Conservation (phyloP, 2,888 invertebrate species). For the Hydroisotoma schaefferi region DNA sequence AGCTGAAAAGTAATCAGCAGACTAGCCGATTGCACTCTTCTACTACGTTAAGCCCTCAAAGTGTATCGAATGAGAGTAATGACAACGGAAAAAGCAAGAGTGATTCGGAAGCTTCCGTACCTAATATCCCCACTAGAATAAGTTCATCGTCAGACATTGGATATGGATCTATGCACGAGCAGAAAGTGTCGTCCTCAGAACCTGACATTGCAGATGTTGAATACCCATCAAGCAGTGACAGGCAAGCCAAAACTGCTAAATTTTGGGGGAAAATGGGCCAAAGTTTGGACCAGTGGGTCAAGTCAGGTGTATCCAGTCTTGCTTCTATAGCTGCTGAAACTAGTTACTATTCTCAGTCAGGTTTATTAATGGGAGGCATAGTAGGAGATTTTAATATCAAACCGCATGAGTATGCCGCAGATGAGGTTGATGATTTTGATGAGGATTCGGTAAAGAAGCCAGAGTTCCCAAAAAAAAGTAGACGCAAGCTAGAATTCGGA, state of each 20-base stretch:
- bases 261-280: slow-evolving; percentile 49
- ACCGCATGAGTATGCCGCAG: slow-evolving; percentile 29
- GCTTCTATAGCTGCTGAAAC: slow-evolving; percentile 43
- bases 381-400: too few species aligned
- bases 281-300: slow-evolving; percentile 49
- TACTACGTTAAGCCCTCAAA: slow-evolving; percentile 27
- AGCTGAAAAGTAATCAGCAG: slow-evolving; percentile 11
- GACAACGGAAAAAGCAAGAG: slow-evolving; percentile 36
- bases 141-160: slow-evolving; percentile 53
- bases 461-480: slow-evolving; percentile 23
- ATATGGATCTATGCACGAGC: slow-evolving; percentile 56
- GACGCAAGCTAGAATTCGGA: slow-evolving; percentile 29
- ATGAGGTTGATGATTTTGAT: slow-evolving; percentile 37
- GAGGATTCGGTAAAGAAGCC: slow-evolving; percentile 21
- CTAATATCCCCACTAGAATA: slow-evolving; percentile 42
- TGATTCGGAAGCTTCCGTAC: slow-evolving; percentile 33
- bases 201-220: slow-evolving; percentile 37
- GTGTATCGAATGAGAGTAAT: slow-evolving; percentile 5
- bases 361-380: slow-evolving; percentile 38
- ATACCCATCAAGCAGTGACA: slow-evolving; percentile 3
- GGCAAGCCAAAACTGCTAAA: slow-evolving; percentile 33
- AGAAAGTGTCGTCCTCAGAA: slow-evolving; percentile 47
- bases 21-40: slow-evolving; percentile 9
- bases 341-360: slow-evolving; percentile 37
- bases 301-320: slow-evolving; percentile 44